Conservation (phyloP, 1,140 invertebrate species). For the Bombyx mandarina region DNA sequence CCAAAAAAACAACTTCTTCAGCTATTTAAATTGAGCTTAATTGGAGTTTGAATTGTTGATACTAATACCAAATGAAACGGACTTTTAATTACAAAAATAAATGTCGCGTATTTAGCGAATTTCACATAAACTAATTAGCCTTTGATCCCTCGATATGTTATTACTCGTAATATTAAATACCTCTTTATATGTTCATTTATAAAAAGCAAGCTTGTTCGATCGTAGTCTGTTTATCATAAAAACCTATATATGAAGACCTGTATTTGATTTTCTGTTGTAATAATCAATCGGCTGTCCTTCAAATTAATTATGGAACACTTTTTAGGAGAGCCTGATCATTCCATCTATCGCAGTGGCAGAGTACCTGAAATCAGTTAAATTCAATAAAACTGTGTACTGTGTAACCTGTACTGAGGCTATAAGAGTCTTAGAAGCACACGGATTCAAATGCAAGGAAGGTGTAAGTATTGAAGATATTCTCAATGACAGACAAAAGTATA, state of each 20-base stretch:
- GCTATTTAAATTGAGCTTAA: too few relatives aligned
- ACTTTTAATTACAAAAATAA: too few relatives aligned
- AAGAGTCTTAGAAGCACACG: conserved; percentile 39
- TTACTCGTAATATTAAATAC: too few relatives aligned
- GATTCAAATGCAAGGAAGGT: conserved; percentile 58
- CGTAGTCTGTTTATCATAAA: neutral
- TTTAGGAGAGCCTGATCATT: conserved; percentile 47
- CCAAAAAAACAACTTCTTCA: too few relatives aligned
- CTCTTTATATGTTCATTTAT: too few relatives aligned
- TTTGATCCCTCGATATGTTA: too few relatives aligned
- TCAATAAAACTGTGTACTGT: conserved; percentile 46
- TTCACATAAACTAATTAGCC: too few relatives aligned
- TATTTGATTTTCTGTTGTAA: neutral
- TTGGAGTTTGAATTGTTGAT: too few relatives aligned
- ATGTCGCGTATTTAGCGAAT: too few relatives aligned
- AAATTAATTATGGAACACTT: conserved; percentile 9
- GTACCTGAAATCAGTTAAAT: conserved; percentile 47
- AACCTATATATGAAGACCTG: neutral
- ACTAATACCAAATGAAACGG: too few relatives aligned
- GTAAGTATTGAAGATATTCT: conserved; percentile 32
- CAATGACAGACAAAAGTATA: too few relatives aligned
- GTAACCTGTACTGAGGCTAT: conserved; percentile 40
- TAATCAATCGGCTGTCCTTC: too few relatives aligned
- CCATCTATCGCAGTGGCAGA: conserved; percentile 52
- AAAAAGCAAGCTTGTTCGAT: neutral